Conservation (phyloP, 2,797 vertebrate species). For the Betta splendens region DNA sequence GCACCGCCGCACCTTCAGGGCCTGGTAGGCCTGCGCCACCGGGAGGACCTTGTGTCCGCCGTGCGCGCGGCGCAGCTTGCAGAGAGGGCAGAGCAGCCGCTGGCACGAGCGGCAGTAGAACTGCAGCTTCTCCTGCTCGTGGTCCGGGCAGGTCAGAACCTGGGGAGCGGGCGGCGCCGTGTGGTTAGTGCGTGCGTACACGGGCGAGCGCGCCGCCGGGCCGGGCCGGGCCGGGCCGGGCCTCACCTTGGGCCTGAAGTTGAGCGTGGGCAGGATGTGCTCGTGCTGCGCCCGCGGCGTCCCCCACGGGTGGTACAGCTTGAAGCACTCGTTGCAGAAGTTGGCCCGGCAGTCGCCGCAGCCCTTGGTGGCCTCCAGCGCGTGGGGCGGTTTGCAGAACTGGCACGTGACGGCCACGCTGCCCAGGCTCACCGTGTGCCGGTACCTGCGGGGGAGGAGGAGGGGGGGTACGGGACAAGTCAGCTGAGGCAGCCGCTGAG, state of each 20-base stretch:
- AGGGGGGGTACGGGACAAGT: too few species aligned
- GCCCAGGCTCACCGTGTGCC: constrained; percentile 92
- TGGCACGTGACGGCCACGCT: constrained; percentile 93
- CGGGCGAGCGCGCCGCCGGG: too few species aligned
- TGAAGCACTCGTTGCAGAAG: constrained; percentile 98
- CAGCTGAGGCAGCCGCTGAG: constrained; percentile 51
- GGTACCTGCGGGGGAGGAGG: constrained; percentile 71
- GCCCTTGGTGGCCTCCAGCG: constrained; percentile 94
- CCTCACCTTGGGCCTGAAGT: constrained; percentile 93
- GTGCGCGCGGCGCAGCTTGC: constrained; percentile 91
- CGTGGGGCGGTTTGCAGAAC: constrained; percentile 91
- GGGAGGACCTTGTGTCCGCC: constrained; percentile 92
- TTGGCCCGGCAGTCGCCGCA: constrained; percentile 93
- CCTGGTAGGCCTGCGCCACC: constrained; percentile 91
- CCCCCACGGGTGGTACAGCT: constrained; percentile 97
- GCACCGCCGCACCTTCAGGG: constrained; percentile 84
- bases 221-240: too few species aligned
- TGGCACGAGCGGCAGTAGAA: constrained; percentile 96
- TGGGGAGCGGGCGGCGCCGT: too few species aligned
- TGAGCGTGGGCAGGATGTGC: constrained; percentile 92
- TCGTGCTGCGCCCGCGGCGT: constrained; percentile 96
- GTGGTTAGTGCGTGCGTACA: too few species aligned
- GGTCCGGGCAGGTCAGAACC: constrained; percentile 94
- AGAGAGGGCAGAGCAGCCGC: constrained; percentile 92
- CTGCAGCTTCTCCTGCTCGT: constrained; percentile 92